Percentiles rank a stretch among this genome's conserved stretches.
Evolutionary conservation across 1,140 invertebrate species (phyloP).

Genomic region (Eumaeus atala): DNA sequence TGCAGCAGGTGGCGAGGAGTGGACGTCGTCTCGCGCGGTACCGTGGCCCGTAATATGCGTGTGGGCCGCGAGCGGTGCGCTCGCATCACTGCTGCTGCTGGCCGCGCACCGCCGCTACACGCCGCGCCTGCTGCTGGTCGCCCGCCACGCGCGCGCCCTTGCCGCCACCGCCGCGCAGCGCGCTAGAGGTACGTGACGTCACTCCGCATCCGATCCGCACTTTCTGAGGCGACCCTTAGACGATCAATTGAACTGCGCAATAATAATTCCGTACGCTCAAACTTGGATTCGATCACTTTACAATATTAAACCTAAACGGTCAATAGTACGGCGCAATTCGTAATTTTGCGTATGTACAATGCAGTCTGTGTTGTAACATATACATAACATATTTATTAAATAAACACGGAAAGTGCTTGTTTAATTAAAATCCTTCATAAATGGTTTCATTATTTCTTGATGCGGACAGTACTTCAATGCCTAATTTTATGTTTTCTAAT

Average conservation of each 20-base stretch:
- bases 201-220: too few species aligned
- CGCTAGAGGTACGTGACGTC: conserved; percentile 37
- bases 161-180: conserved; percentile 39
- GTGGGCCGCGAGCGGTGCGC: conserved; percentile 36
- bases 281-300: too few species aligned
- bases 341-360: too few species aligned
- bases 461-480: conserved; percentile 1
- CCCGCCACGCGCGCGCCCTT: conserved; percentile 40
- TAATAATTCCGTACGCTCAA: too few species aligned
- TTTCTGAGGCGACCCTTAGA: too few species aligned
- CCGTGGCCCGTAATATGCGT: conserved; percentile 58
- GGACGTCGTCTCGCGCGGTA: conserved; percentile 32
- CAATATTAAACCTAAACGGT: too few species aligned
- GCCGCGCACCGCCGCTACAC: conserved; percentile 48
- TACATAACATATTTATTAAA: too few species aligned
- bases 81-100: conserved; percentile 33
- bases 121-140: conserved; percentile 49
- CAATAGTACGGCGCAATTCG: too few species aligned
- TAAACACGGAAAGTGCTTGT: too few species aligned
- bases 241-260: too few species aligned
- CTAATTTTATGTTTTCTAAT: not conserved
- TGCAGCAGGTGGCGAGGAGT: conserved; percentile 22
- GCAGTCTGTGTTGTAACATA: too few species aligned
- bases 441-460: not conserved
- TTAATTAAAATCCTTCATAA: too few species aligned